Conservation (phyloP, 2,888 invertebrate species). For the Bombylius discolor region DNA sequence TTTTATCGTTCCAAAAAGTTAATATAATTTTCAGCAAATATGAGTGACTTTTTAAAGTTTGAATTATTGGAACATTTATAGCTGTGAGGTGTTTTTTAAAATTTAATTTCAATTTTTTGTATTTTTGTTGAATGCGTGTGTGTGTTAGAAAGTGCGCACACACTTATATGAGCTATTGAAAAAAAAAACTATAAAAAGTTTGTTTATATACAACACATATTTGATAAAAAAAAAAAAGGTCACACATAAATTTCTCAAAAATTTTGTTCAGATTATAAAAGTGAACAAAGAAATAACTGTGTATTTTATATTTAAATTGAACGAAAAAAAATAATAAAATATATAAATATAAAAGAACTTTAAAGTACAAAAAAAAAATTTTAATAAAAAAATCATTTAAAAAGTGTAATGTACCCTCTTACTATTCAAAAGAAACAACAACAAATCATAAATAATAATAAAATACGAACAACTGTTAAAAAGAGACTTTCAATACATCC, state of each 20-base stretch:
- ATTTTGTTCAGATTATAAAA: no score
- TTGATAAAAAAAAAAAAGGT: no score
- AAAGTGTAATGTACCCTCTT: slow-evolving; percentile 16
- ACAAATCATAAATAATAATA: slow-evolving; percentile 14
- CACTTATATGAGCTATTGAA: neutral
- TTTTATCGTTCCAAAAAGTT: neutral
- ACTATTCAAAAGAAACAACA: slow-evolving; percentile 10
- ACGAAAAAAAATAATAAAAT: no score
- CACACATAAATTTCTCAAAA: no score
- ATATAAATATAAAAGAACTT: neutral
- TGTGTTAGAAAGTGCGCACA: neutral
- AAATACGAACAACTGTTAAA: slow-evolving; percentile 47
- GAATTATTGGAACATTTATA: slow-evolving; percentile 30
- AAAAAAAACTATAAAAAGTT: neutral
- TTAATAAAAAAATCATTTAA: neutral
- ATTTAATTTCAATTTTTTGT: neutral
- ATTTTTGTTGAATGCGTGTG: neutral
- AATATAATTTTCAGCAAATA: slow-evolving; percentile 19
- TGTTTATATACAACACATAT: neutral
- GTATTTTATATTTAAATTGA: no score
- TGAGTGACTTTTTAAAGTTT: slow-evolving; percentile 20
- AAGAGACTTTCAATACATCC: slow-evolving; percentile 83
- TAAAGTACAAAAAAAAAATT: neutral
- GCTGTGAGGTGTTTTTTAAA: slow-evolving; percentile 7
- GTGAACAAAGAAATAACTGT: no score